Evolutionary conservation across 2,888 invertebrate species (phyloP).

Genomic region (Papilio elwesi): DNA sequence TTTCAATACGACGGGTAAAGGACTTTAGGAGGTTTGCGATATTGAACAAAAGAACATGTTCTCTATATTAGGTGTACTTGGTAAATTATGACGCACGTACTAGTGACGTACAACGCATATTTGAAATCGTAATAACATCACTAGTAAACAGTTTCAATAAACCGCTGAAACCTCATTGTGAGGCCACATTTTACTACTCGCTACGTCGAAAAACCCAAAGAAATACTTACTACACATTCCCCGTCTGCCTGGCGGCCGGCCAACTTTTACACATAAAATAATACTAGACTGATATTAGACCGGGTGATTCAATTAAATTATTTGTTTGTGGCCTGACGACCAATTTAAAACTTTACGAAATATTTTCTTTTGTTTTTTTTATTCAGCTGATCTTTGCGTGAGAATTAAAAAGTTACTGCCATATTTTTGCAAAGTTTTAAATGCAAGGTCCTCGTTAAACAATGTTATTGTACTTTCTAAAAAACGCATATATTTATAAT

Average conservation of each 20-base stretch:
- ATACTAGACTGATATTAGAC: conserved; percentile 38
- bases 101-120: neutral
- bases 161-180: conserved; percentile 32
- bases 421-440: no score
- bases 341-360: conserved; percentile 6
- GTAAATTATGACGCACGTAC: neutral
- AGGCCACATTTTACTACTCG: conserved; percentile 34
- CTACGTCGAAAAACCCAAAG: conserved; percentile 29
- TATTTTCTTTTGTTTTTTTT: neutral
- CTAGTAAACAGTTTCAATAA: neutral
- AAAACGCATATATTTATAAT: no score
- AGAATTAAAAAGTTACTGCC: neutral
- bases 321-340: conserved; percentile 40
- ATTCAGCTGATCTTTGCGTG: neutral
- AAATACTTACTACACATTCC: conserved; percentile 38
- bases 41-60: no score
- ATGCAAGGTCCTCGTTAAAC: no score
- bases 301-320: conserved; percentile 44
- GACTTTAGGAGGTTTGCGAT: no score
- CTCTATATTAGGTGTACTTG: no score
- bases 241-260: conserved; percentile 39
- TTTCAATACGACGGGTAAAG: no score
- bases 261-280: conserved; percentile 40
- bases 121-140: conserved; percentile 2
- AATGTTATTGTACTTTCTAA: no score